A percentile compares a stretch with the other conserved stretches of the same genome.
These are phyloP conservation scores for Aurelia coerulea DNA, from an alignment of 30 jellyfish, hydroid and myxozoan genomes.

Conservation along the genomic window DNA sequence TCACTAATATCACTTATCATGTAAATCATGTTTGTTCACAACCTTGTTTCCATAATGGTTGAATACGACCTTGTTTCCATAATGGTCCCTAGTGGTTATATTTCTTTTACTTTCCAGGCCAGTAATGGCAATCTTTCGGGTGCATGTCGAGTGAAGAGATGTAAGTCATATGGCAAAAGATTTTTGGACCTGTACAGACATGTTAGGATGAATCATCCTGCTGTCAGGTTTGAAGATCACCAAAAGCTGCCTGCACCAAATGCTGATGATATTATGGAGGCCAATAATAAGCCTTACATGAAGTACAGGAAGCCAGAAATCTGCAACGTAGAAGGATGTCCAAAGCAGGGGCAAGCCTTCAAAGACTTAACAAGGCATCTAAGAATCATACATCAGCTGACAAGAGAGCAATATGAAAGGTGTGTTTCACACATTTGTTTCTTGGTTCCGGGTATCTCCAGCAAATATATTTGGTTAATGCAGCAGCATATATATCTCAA, in stretches of 20 bases:
- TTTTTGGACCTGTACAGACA: slow-evolving; percentile 1
- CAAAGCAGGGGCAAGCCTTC: not conserved
- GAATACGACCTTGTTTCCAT: too few species aligned
- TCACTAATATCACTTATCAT: too few species aligned
- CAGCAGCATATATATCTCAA: too few species aligned
- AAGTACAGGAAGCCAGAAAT: not conserved
- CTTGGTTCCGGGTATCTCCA: too few species aligned
- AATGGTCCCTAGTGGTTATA: too few species aligned
- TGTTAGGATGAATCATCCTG: not conserved
- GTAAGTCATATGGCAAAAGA: not conserved
- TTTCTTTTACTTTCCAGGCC: too few species aligned
- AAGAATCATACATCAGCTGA: not conserved
- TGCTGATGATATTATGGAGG: not conserved
- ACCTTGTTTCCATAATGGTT: too few species aligned
- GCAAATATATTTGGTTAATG: too few species aligned
- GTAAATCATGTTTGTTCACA: too few species aligned
- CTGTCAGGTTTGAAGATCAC: not conserved
- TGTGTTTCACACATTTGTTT: not conserved
- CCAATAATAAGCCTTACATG: not conserved
- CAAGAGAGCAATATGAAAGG: not conserved
- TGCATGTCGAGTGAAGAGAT: not conserved
- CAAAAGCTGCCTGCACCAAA: not conserved
- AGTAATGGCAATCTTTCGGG: too few species aligned
- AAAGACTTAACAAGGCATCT: not conserved
- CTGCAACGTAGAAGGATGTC: not conserved